Percentiles rank a stretch among this genome's conserved stretches.
Evolutionary conservation across 2,797 vertebrate genomes (phyloP).

Genomic region (Falco novaeseelandiae): DNA sequence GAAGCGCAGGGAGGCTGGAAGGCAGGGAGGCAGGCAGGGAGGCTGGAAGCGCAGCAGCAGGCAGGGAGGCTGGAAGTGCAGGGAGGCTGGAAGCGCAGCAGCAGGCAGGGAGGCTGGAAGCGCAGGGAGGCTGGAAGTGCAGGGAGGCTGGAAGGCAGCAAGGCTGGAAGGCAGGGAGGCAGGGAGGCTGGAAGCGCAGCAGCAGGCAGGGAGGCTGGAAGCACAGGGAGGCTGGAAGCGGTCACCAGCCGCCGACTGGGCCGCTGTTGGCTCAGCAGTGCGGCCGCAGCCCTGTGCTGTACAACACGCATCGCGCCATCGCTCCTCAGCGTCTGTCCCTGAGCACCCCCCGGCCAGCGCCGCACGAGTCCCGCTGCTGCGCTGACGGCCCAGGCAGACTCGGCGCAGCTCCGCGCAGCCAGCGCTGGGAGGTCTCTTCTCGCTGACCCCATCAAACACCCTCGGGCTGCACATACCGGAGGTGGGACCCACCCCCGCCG

Average conservation of each 20-base stretch:
- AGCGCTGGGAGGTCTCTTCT: accelerated
- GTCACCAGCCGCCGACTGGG: not conserved
- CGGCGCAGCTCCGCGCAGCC: accelerated
- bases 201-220: no score
- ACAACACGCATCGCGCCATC: accelerated
- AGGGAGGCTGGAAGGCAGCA: no score
- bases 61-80: no score
- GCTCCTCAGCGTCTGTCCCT: accelerated
- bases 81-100: no score
- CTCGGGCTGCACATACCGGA: not conserved
- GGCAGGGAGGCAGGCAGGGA: no score
- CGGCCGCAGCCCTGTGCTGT: accelerated
- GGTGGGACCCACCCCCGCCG: no score
- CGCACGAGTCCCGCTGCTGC: accelerated
- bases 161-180: no score
- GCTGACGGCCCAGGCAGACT: accelerated
- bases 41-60: no score
- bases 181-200: no score
- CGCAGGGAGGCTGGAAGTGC: no score
- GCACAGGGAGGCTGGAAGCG: not conserved
- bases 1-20: no score
- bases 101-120: no score
- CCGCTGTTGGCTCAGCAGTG: not conserved
- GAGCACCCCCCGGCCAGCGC: accelerated
- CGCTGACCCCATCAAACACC: not conserved